Evolutionary conservation across 2,888 invertebrate genomes (phyloP), one percentile per base, ranked within the genome.

Genomic region (Erebia ligea): DNA sequence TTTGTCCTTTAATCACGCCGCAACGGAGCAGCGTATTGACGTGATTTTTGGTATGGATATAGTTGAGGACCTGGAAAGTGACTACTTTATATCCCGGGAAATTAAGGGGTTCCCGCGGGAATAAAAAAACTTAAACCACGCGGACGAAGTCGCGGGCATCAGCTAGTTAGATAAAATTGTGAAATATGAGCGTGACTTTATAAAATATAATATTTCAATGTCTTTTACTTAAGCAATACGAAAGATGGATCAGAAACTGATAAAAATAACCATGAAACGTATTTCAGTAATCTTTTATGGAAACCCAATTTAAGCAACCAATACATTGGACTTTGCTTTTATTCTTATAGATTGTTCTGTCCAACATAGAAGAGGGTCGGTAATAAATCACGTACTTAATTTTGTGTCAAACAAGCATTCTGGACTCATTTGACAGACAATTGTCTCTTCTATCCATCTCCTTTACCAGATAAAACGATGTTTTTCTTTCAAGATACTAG

Each of bases 351-450:
- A 81, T 79, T 73, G 75, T 75, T 78, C 76, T 71, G 77, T 79
- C 77, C 77, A 76, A 76, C 77, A 17, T 78, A 81, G 83, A 82
- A 70, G 76, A 80, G 81, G 82, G 82, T 83, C 75, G 74, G 77
- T 75, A 72, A 82, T 82, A 82, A 81, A 83, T 82, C 81, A 83
- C 81, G 79, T 68, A 78, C 78, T 80, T 79, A 79, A 81, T 81
- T 81, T 80, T 73, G 76, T 79, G 75, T 78, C 80, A 75, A 75
- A 78, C 76, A 80, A 79, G 79, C 78, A 77, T 77, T 77, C 70
- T 59, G 66, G 69, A 77, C 75, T 76, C 75, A 79, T 76, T 77
- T 75, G 72, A 71, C 68, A 73, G 72, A 72, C 73, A 72, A 73
- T 76, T 78, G 73, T 79, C 77, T 77, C 34, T 73, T 64, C 45